Evolutionary conservation across 2,888 invertebrate genomes (phyloP).

Genomic region (Herminia tarsipennalis): DNA sequence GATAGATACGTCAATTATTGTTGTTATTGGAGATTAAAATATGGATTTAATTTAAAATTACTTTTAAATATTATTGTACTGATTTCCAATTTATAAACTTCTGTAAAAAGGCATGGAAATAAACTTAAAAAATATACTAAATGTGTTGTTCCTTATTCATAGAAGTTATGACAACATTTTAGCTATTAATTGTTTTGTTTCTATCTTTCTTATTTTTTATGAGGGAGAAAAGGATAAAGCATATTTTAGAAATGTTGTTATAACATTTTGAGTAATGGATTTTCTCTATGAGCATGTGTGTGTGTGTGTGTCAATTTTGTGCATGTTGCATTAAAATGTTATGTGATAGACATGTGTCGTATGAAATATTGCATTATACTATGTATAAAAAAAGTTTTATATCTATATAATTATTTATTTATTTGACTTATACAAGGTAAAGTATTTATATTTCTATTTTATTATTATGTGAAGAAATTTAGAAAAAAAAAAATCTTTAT

Average conservation of each 20-base stretch:
- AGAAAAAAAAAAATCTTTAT: background rate
- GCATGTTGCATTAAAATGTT: slow-evolving; percentile 39
- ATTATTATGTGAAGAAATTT: background rate
- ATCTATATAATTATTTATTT: slow-evolving; percentile 3
- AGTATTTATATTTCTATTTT: slow-evolving; percentile 8
- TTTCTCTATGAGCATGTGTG: slow-evolving; percentile 1
- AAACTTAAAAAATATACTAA: too few relatives aligned
- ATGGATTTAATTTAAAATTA: too few relatives aligned
- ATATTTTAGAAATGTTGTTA: background rate
- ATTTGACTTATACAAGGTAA: slow-evolving; percentile 17
- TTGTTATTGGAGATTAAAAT: too few relatives aligned
- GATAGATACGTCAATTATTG: too few relatives aligned
- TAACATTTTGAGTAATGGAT: background rate
- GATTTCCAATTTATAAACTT: too few relatives aligned
- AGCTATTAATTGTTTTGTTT: background rate
- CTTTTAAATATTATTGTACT: too few relatives aligned
- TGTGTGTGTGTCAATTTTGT: slow-evolving; percentile 27
- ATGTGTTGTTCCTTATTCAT: too few relatives aligned
- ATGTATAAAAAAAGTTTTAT: background rate
- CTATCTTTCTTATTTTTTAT: background rate
- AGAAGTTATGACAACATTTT: too few relatives aligned
- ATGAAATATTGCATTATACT: slow-evolving; percentile 17
- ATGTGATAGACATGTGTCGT: slow-evolving; percentile 13
- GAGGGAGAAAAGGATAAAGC: background rate
- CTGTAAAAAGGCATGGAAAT: too few relatives aligned